Conservation (phyloP, 2,797 vertebrate genomes). For the Gallirallus australis region DNA sequence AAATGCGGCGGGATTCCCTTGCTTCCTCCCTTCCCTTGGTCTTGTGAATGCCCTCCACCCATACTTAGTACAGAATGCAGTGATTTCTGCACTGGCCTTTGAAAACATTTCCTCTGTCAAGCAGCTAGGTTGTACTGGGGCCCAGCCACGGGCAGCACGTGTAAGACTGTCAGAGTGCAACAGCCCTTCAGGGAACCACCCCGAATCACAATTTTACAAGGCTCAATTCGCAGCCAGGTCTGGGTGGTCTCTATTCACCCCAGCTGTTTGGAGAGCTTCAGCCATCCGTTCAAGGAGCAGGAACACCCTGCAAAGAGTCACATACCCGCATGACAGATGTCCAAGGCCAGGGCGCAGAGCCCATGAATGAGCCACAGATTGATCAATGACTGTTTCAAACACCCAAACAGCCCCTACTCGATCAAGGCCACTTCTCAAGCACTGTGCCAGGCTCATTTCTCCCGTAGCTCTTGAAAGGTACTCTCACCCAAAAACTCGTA, state of each 20-base stretch:
- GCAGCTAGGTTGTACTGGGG: background rate
- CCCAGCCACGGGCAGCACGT: fast-evolving
- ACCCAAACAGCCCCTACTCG: background rate
- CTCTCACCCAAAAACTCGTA: background rate
- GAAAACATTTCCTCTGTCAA: background rate
- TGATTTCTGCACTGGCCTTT: background rate
- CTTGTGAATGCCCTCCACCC: background rate
- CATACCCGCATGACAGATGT: fast-evolving
- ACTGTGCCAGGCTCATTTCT: background rate
- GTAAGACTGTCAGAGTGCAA: background rate
- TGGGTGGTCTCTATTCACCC: slow-evolving; percentile 30
- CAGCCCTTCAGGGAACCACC: background rate
- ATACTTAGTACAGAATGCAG: background rate
- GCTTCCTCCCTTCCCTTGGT: too few species aligned
- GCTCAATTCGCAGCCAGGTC: background rate
- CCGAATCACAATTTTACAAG: background rate
- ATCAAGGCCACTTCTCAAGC: slow-evolving; percentile 8
- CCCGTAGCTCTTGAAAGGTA: background rate
- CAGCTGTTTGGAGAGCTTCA: background rate
- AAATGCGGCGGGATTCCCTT: background rate
- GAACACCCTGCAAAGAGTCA: background rate
- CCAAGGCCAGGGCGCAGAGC: background rate
- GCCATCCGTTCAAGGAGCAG: background rate
- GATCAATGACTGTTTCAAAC: background rate
- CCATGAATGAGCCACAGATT: background rate